phyloP scores from a whole-genome alignment of 2,888 invertebrate genomes.

The Seira sanloemensis region DNA sequence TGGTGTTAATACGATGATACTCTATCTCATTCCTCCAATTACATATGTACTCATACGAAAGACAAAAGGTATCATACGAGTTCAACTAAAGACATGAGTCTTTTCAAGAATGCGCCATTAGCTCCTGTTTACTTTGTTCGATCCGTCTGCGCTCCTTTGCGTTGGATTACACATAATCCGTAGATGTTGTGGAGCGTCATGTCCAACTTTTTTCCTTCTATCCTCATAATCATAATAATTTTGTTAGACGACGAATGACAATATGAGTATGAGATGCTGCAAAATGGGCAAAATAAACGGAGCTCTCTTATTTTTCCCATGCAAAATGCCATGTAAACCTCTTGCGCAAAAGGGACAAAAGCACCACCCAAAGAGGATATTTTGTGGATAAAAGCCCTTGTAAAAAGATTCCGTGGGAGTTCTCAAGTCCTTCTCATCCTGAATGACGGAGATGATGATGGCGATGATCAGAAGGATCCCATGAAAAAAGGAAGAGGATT shows the following conservation, averaged over 20 bases:
- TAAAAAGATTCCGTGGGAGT: conserved; percentile 51
- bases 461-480: conserved; percentile 17
- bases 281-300: too few species aligned
- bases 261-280: neutral
- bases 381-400: neutral
- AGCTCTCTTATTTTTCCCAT: too few species aligned
- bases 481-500: conserved; percentile 30
- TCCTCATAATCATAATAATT: conserved; percentile 7
- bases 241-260: neutral
- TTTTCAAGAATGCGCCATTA: neutral
- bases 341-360: neutral
- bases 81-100: neutral
- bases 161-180: conserved; percentile 41
- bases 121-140: conserved; percentile 16
- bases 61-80: too few species aligned
- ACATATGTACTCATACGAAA: too few species aligned
- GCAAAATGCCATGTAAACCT: neutral
- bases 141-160: neutral
- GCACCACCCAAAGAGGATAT: conserved; percentile 7
- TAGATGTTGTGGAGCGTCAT: conserved; percentile 56
- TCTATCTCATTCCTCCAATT: conserved; percentile 1
- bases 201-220: neutral
- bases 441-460: neutral
- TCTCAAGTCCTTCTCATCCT: conserved; percentile 28
- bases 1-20: conserved; percentile 9